These are phyloP conservation scores for Zaprionus davidi DNA, from an alignment of 1,140 invertebrate species.

Conservation along the genomic window DNA sequence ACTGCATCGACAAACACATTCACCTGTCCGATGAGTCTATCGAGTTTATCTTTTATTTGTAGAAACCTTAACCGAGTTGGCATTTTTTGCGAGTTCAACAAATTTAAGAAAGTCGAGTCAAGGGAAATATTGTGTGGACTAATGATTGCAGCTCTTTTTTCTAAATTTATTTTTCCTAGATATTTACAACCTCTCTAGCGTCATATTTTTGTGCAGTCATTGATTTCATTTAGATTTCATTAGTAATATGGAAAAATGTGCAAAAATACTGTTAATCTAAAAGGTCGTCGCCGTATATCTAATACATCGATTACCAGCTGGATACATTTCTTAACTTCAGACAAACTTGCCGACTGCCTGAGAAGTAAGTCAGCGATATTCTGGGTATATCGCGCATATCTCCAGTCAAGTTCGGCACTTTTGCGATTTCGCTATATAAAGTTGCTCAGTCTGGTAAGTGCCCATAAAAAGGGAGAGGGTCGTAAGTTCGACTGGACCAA, in stretches of 20 bases:
- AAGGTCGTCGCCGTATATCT: too few relatives aligned
- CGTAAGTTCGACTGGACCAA: constrained; percentile 21
- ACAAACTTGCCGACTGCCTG: neutral
- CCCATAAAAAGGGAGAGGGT: constrained; percentile 19
- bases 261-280: too few relatives aligned
- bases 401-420: neutral
- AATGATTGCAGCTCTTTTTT: too few relatives aligned
- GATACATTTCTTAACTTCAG: too few relatives aligned
- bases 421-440: constrained; percentile 2
- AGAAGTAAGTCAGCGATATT: neutral
- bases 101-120: too few relatives aligned
- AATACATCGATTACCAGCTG: too few relatives aligned
- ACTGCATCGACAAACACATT: neutral
- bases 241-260: too few relatives aligned
- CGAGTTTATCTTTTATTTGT: neutral
- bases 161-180: too few relatives aligned
- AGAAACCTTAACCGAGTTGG: neutral
- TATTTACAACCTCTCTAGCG: too few relatives aligned
- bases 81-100: neutral
- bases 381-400: neutral
- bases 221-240: too few relatives aligned
- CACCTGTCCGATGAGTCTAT: neutral
- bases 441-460: neutral
- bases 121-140: too few relatives aligned
- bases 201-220: too few relatives aligned